Evolutionary conservation across 2,113 vertebrate genomes (phyloP), one percentile per base, ranked within the genome.

Genomic region (Labeo rohita): DNA sequence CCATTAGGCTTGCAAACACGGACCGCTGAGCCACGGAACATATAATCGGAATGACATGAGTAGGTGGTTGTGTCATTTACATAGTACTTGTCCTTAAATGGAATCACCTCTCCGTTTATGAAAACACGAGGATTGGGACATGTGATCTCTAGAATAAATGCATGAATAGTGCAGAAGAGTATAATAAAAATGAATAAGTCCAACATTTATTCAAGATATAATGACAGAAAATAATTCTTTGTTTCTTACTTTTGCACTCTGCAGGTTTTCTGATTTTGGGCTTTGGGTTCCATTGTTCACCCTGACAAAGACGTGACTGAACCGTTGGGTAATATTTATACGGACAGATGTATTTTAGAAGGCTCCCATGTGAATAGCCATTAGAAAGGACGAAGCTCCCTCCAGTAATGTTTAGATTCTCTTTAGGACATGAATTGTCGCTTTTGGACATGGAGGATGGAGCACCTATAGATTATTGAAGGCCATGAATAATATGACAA

Each of bases 1-100:
- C 95, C 96, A 1, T 92, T 96, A 0, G 11, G 21, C 56, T 95
- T 92, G 86, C 96, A 97, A 39, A 89, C 86, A 3, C 96, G 95
- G 0, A 50, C 93, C 43, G 21, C n/a, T 5, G 96, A 95, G 49
- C 96, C 96, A 13, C 61, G 85, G 56, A 96, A 56, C 0, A 4
- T 90, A 89, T 95, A 96, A 11, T 96, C 95, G 0, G 95, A 93
- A 79, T 95, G 93, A 75, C 97, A 97, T 15, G 89, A 89, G 72
- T 94, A 96, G 0, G 74, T 92, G 68, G 96, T 95, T 77, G 89
- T 88, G 8, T 96, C 93, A 18, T 85, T 86, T 63, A 95, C 80
- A 28, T 91, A 95, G 92, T 96, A 97, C 54, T 16, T 90, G 0
- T 34, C 8, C 28, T 93, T 70, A 73, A 86, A 75, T 43, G 96